Base-by-base conservation (phyloP, 2,113 vertebrate species). In the Australoheros scitulus region DNA sequence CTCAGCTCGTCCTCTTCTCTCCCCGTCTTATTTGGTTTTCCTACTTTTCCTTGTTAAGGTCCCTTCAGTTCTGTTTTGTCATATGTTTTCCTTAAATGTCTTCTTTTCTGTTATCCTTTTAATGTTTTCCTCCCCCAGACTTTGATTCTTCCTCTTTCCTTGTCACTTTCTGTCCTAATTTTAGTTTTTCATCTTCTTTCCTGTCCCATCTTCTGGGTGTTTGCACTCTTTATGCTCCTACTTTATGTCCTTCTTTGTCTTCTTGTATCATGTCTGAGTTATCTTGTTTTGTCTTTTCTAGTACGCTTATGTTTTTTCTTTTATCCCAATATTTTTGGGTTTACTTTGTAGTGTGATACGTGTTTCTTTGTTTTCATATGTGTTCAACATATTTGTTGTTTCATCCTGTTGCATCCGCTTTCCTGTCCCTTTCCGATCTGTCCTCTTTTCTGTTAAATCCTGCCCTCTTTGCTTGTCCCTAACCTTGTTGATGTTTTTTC, bases 41-140 rank as follows among this genome's bases (percentile, higher is more conserved):
- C 0, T 55, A 20, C 29, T 55, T 0, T 5, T 72, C 2, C 47
- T 32, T 72, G 17, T 72, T 1, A 72, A 72, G 18, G 6, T 29
- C 11, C 20, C 50, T 20, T 55, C 50, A 9, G 50, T 55, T 55
- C 18, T 9, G 9, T 56, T n/a, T 10, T n/a, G 47, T 50, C 9
- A 1, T 1, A n/a, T 72, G 68, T 5, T 5, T 72, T 32, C 20
- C 68, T 13, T 72, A 3, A 55, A 72, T 72, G 52, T 72, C 26
- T 72, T 72, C 3, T 50, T n/a, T 52, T 47, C 52, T 4, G 43
- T 7, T 72, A 7, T 34, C 18, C 6, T 34, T 18, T 32, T 11
- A 52, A 18, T 3, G 47, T 72, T 0, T 26, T 8, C 6, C 1
- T 55, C 47, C 68, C 68, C 29, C 8, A 38, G 68, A 55, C 52